Base-by-base conservation (phyloP, 2,113 vertebrate genomes). In the Brienomyrus longianalis region DNA sequence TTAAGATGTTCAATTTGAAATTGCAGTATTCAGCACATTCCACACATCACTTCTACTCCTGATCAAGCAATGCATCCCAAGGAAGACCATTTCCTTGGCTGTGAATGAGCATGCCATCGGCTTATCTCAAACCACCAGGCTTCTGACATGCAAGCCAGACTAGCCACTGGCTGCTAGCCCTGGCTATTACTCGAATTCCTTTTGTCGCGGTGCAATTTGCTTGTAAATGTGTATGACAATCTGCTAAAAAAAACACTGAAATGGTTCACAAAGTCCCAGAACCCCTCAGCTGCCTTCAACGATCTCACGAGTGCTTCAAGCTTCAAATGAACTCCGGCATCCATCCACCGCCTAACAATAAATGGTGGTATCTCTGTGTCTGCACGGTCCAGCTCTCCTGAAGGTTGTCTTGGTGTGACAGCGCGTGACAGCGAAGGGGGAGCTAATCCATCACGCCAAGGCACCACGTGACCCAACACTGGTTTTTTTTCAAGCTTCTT, bases 291-390 rank as follows among this genome's bases (percentile, higher is more conserved):
- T 21, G 35, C 83, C 23, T 86, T 27, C 48, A 4, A 86, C 11
- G 48, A 48, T 86, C 45, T 51, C 23, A 2, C 23, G 4, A 86
- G 11, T 17, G 21, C 43, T 27, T n/a, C 83, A 50, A 50, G 83
- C 48, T 88, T 80, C 88, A 88, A 35, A 80, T 21, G 45, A 88
- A 88, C 50, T 77, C 66, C 47, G n/a, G 27, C 70, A 35, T 70
- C 88, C 47, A 35, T 77, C 47, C 23, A 17, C 23, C 52, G 35
- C 10, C 27, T 17, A 50, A 51, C 45, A 77, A 88, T 80, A 80
- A 43, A 80, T 43, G 74, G 74, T 19, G 35, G 74, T 80, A 88
- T 88, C 83, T 85, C 87, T 66, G 86, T 43, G 35, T 86, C 51
- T 45, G 59, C 56, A 88, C 54, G 56, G 56, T 88, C 87, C 56